Conservation (phyloP, 92 coral and sea anemone genomes). For the Porites evermanni region DNA sequence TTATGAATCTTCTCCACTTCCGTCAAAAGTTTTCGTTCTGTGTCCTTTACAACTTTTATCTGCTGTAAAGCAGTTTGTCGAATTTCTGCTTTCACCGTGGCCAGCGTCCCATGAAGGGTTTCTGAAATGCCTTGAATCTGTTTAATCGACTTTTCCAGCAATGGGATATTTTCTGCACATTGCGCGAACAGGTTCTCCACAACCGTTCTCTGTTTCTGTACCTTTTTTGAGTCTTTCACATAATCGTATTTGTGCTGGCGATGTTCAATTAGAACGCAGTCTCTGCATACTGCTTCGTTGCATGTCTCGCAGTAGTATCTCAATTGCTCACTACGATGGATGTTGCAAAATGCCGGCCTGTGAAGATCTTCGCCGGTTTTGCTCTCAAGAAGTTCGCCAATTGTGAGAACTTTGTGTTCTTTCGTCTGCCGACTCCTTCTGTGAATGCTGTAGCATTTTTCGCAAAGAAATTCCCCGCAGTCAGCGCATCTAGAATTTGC, state of each 20-base stretch:
- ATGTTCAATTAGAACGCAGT: slow-evolving; percentile 90
- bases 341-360: slow-evolving; percentile 82
- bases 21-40: slow-evolving; percentile 76
- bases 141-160: slow-evolving; percentile 73
- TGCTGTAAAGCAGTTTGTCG: slow-evolving; percentile 71
- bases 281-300: slow-evolving; percentile 89
- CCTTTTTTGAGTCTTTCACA: slow-evolving; percentile 82
- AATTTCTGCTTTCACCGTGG: slow-evolving; percentile 80
- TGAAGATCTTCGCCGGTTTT: slow-evolving; percentile 87
- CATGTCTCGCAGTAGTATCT: slow-evolving; percentile 93
- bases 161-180: slow-evolving; percentile 56
- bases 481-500: slow-evolving; percentile 91
- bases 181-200: slow-evolving; percentile 71
- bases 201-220: slow-evolving; percentile 70
- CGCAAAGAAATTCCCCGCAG: slow-evolving; percentile 96
- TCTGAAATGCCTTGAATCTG: slow-evolving; percentile 77
- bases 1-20: slow-evolving; percentile 83
- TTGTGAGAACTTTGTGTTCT: slow-evolving; percentile 89
- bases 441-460: slow-evolving; percentile 86
- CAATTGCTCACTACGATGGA: slow-evolving; percentile 84
- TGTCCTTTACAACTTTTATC: slow-evolving; percentile 73
- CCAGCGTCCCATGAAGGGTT: slow-evolving; percentile 77
- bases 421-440: slow-evolving; percentile 91
- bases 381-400: slow-evolving; percentile 79
- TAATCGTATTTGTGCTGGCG: slow-evolving; percentile 91